Evolutionary conservation across 2,113 vertebrate genomes (phyloP).

Genomic region (Aix galericulata): DNA sequence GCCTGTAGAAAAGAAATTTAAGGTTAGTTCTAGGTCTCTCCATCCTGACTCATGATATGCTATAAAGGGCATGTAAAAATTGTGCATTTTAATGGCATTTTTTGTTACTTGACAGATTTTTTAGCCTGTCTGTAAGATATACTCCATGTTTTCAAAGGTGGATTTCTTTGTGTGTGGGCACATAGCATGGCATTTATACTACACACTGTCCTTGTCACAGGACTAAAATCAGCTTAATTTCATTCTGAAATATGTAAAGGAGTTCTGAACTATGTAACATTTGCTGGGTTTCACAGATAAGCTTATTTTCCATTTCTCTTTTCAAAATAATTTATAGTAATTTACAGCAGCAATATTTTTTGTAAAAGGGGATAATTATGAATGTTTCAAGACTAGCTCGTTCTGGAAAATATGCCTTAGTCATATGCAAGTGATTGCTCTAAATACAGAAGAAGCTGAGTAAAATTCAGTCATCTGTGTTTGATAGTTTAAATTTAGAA

Average conservation of each 20-base stretch:
- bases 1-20: not conserved
- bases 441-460: not conserved
- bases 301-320: not conserved
- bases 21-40: not conserved
- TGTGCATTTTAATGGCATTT: not conserved
- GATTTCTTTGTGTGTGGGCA: not conserved
- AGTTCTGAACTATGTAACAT: not conserved
- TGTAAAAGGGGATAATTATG: not conserved
- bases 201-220: fast-evolving
- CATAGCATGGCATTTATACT: not conserved
- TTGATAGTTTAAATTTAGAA: not conserved
- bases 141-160: not conserved
- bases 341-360: not conserved
- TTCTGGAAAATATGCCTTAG: not conserved
- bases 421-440: not conserved
- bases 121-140: not conserved
- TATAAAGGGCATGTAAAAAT: not conserved
- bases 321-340: not conserved
- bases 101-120: not conserved
- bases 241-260: not conserved
- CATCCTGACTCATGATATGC: not conserved
- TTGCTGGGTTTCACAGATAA: not conserved
- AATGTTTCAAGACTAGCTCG: not conserved
- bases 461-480: not conserved
- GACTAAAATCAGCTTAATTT: not conserved